phyloP scores from a whole-genome alignment of 1,140 invertebrate genomes.

The Lycorma delicatula region DNA sequence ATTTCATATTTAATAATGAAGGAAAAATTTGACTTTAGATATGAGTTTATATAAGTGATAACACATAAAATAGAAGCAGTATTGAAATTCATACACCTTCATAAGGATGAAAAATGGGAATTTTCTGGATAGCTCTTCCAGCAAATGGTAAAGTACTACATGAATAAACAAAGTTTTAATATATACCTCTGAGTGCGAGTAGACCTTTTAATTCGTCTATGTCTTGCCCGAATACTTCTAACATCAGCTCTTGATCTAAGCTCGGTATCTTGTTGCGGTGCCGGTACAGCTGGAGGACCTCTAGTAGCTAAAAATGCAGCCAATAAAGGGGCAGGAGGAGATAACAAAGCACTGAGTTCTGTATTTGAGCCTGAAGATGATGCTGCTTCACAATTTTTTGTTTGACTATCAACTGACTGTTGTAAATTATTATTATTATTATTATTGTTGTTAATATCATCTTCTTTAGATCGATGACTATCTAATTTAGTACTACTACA shows the following conservation, averaged over 20 bases:
- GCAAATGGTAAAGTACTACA: too few relatives aligned
- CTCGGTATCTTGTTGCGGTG: not conserved
- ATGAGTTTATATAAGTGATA: too few relatives aligned
- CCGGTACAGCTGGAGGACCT: too few relatives aligned
- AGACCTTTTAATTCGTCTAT: constrained; percentile 21
- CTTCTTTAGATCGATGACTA: constrained; percentile 14
- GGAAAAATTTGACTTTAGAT: too few relatives aligned
- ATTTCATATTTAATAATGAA: too few relatives aligned
- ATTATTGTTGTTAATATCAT: constrained; percentile 22
- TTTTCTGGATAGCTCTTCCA: too few relatives aligned
- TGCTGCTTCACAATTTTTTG: constrained; percentile 18
- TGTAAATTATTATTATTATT: not conserved
- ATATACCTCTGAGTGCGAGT: constrained; percentile 19
- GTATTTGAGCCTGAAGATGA: constrained; percentile 50
- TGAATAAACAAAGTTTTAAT: too few relatives aligned
- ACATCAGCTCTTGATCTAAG: constrained; percentile 16
- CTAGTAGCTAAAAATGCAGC: constrained; percentile 50
- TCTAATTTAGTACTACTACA: too few relatives aligned
- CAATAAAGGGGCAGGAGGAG: constrained; percentile 47
- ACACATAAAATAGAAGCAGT: too few relatives aligned
- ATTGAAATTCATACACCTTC: too few relatives aligned
- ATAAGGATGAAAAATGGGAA: too few relatives aligned
- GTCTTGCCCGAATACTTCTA: constrained; percentile 24
- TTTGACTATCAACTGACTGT: too few relatives aligned
- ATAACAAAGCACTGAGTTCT: constrained; percentile 50